These are phyloP conservation scores for Rhabdophis nuchalis DNA, from an alignment of 2,797 vertebrate species.

Conservation along the genomic window DNA sequence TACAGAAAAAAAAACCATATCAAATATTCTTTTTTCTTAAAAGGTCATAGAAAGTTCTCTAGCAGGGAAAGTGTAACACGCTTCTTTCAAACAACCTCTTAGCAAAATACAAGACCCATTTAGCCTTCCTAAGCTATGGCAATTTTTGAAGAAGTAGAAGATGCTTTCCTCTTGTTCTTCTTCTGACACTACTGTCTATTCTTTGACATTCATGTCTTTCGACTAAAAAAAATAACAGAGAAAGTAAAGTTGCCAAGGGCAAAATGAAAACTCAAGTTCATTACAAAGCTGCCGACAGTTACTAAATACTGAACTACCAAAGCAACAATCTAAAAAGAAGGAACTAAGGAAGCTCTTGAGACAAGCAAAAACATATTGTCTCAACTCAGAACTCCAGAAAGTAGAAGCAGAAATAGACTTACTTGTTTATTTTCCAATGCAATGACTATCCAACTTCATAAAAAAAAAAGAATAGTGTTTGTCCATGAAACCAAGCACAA, in stretches of 20 bases:
- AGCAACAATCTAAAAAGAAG: background rate
- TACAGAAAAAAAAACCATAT: background rate
- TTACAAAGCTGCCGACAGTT: background rate
- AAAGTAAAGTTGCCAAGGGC: background rate
- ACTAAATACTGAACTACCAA: background rate
- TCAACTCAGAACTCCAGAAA: background rate
- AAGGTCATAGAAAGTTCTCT: background rate
- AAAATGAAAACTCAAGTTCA: background rate
- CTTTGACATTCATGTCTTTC: background rate
- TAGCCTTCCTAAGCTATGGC: background rate
- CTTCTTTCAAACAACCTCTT: background rate
- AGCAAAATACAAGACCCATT: background rate
- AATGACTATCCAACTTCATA: background rate
- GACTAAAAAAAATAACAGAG: background rate
- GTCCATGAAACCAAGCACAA: background rate
- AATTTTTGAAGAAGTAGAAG: background rate
- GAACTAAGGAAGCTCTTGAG: background rate
- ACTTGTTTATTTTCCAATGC: background rate
- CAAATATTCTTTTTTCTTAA: background rate
- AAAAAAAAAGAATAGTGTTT: background rate
- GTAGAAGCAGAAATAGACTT: background rate
- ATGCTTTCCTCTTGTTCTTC: background rate
- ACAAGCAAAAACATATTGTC: background rate
- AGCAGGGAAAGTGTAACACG: background rate
- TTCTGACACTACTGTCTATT: background rate